Base-by-base conservation (phyloP, 1,140 invertebrate species). In the Drosophila parvula region DNA sequence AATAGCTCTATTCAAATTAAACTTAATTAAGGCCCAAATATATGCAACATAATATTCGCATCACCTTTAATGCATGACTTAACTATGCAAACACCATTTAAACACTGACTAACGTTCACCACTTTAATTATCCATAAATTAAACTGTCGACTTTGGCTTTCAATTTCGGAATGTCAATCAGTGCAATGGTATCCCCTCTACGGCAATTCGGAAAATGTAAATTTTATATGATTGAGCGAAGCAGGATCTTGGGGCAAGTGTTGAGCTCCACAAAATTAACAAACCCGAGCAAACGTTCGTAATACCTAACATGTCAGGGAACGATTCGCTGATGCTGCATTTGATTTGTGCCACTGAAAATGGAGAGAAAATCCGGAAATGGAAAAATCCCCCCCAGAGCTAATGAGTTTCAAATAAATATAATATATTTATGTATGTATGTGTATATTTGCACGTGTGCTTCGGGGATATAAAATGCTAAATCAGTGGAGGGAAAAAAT, bases 351-450 rank as follows among this genome's bases (percentile, higher is more conserved):
- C 59, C 73, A 65, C 70, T 28, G 40, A 61, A 68, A 51, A 48
- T 36, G 30, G 36, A 50, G 30, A 5, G 10, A 50, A 70, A 58
- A 32, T 48, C 41, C 32, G 34, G 14, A 40, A 48, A 65, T 44
- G 64, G 44, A 22, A 70, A 43, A 38, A 30, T 44, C 32, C 32
- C 63, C 74, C 43, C 58, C 73, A 62, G 47, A 71, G 83, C 82
- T 86, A 86, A 86, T 86, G 83, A 86, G 79, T 86, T 82, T 86
- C 71, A 77, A 82, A 86, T 82, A 88, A 82, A 86, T 71, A 79
- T 76, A 58, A 57, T 59, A 80, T 63, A 58, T 63, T 32, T 61
- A 12, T 27, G 30, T 59, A n/a, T n/a, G 27, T 51, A 14, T 3
- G 14, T 12, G 12, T 22, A 47, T 36, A 63, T 47, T 34, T 62